phyloP scores from a whole-genome alignment of 2,113 vertebrate species.

The Limanda limanda region DNA sequence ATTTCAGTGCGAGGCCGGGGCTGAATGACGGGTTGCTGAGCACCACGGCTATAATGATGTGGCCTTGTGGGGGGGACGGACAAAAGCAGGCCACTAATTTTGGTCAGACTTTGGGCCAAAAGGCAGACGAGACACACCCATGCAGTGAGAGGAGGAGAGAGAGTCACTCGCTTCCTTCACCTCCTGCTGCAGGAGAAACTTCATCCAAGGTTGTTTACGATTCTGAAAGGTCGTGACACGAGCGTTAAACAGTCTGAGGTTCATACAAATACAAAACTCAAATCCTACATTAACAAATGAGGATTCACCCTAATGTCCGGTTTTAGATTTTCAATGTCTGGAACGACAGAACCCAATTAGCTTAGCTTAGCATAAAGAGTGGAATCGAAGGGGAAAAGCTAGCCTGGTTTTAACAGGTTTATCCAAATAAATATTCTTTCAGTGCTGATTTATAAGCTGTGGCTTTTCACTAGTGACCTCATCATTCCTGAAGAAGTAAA shows the following conservation, averaged over 20 bases:
- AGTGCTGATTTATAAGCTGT: too few relatives aligned
- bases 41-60: constrained; percentile 79
- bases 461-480: too few relatives aligned
- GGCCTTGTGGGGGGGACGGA: constrained; percentile 70
- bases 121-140: constrained; percentile 79
- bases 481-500: too few relatives aligned
- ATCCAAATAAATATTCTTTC: too few relatives aligned
- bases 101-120: constrained; percentile 73
- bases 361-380: neutral
- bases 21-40: constrained; percentile 75
- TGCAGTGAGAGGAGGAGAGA: constrained; percentile 45
- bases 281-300: neutral
- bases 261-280: neutral
- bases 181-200: constrained; percentile 27
- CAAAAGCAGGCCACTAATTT: constrained; percentile 82
- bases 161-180: constrained; percentile 14
- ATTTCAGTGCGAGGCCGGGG: constrained; percentile 69
- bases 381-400: neutral
- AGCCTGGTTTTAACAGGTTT: neutral
- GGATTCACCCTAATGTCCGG: neutral
- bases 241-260: neutral
- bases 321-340: neutral
- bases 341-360: neutral
- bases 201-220: neutral
- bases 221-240: neutral